These are phyloP conservation scores for Tachypleus tridentatus DNA, from an alignment of 1,140 invertebrate genomes.

Conservation along the genomic window DNA sequence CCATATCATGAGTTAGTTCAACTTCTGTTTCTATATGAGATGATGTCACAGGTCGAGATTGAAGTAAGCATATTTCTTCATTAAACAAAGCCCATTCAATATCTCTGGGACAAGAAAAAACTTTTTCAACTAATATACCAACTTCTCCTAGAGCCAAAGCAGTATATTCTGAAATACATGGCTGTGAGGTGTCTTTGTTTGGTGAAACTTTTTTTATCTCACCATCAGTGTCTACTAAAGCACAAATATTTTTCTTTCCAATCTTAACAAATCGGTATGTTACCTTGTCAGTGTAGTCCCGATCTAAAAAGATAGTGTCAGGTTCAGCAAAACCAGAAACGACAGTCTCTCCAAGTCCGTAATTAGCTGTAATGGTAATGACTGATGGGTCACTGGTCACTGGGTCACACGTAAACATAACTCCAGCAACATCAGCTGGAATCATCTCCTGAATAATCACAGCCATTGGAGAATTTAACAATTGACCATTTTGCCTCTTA, in stretches of 20 bases:
- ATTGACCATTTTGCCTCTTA: slow-evolving; percentile 49
- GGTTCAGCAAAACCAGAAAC: slow-evolving; percentile 61
- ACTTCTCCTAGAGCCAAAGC: too few species aligned
- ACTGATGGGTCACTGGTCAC: slow-evolving; percentile 48
- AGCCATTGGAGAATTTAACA: slow-evolving; percentile 51
- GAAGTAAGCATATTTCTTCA: slow-evolving; percentile 10
- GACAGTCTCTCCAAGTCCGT: slow-evolving; percentile 62
- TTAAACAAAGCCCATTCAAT: slow-evolving; percentile 23
- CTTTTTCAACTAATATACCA: slow-evolving; percentile 4
- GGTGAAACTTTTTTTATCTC: slow-evolving; percentile 30
- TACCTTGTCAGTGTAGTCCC: background rate
- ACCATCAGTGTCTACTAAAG: slow-evolving; percentile 6
- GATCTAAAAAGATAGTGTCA: slow-evolving; percentile 43
- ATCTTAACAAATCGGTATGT: background rate
- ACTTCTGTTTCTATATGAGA: slow-evolving; percentile 6
- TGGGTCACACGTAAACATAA: slow-evolving; percentile 66
- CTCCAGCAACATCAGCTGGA: slow-evolving; percentile 53
- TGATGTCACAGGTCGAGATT: slow-evolving; percentile 22
- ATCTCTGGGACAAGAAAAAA: slow-evolving; percentile 11
- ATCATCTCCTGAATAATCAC: slow-evolving; percentile 71
- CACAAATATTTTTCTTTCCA: slow-evolving; percentile 5
- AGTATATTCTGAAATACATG: too few species aligned
- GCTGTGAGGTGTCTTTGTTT: too few species aligned
- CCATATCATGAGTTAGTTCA: slow-evolving; percentile 21
- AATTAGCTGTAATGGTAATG: slow-evolving; percentile 62